phyloP scores from a whole-genome alignment of 2,888 invertebrate species.

The Zygothrica quintamaculata region DNA sequence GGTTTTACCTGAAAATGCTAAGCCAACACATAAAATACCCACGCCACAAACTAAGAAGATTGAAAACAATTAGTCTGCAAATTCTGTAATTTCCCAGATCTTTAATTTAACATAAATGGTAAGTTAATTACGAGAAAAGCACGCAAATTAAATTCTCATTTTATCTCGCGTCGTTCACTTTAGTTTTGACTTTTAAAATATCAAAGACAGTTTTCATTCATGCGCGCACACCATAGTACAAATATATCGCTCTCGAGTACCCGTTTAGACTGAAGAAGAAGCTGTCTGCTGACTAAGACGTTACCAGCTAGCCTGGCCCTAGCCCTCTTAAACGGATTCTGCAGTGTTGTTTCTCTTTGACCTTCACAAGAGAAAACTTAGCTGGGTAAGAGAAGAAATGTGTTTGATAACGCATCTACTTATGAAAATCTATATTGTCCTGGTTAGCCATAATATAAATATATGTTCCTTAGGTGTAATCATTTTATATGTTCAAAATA shows the following conservation, averaged over 20 bases:
- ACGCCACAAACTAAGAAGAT: slow-evolving; percentile 42
- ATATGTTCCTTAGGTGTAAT: no score
- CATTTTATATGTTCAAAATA: no score
- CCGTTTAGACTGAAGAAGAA: slow-evolving; percentile 56
- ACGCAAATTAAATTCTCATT: slow-evolving; percentile 7
- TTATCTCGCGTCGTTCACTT: slow-evolving; percentile 5
- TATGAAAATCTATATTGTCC: no score
- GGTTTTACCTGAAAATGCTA: slow-evolving; percentile 65
- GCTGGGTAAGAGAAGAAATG: neutral
- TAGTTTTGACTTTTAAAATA: slow-evolving; percentile 5
- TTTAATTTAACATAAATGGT: slow-evolving; percentile 1
- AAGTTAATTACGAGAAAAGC: neutral
- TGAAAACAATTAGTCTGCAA: slow-evolving; percentile 46
- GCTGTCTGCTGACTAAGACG: slow-evolving; percentile 22
- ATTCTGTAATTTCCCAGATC: slow-evolving; percentile 23
- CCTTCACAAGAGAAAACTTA: slow-evolving; percentile 17
- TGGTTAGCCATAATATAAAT: no score
- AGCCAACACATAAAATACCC: slow-evolving; percentile 50
- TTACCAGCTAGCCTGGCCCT: slow-evolving; percentile 39
- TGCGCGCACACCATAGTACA: slow-evolving; percentile 34
- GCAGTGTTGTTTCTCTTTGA: slow-evolving; percentile 38
- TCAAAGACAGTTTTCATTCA: slow-evolving; percentile 26
- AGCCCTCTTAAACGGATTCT: slow-evolving; percentile 31
- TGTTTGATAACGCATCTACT: neutral
- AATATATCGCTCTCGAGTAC: slow-evolving; percentile 35